A percentile compares a stretch with the other conserved stretches of the same genome.
Evolutionary conservation across 2,888 invertebrate species (phyloP).

Genomic region (Drosophila mercatorum): DNA sequence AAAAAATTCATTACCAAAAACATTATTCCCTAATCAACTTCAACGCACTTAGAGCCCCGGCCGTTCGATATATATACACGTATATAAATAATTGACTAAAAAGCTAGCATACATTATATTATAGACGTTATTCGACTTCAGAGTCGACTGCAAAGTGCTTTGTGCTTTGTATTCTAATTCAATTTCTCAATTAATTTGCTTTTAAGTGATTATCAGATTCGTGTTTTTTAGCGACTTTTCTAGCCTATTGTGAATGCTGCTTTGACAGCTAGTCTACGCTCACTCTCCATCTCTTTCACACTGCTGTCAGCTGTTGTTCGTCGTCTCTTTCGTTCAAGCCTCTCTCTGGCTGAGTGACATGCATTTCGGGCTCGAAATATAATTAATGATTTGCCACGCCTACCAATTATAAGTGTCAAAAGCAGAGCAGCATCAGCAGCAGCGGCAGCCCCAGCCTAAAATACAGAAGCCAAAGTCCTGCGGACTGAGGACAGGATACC

Average conservation of each 20-base stretch:
- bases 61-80: background rate
- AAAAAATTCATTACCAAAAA: too few species aligned
- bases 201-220: slow-evolving; percentile 30
- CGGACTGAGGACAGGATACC: slow-evolving; percentile 8
- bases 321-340: background rate
- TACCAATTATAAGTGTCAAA: slow-evolving; percentile 77
- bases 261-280: slow-evolving; percentile 25
- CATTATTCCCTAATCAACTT: background rate
- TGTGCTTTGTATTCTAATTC: slow-evolving; percentile 8
- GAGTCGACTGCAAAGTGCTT: background rate
- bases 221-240: slow-evolving; percentile 1
- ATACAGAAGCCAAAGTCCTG: slow-evolving; percentile 13
- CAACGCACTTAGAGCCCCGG: background rate
- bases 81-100: background rate
- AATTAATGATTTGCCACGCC: slow-evolving; percentile 79
- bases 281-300: background rate
- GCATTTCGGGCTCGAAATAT: slow-evolving; percentile 69
- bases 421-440: slow-evolving; percentile 32
- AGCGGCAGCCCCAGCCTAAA: slow-evolving; percentile 43
- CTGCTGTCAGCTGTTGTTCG: background rate
- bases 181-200: slow-evolving; percentile 12
- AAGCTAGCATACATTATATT: background rate
- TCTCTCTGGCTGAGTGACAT: slow-evolving; percentile 56
- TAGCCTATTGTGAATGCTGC: slow-evolving; percentile 21
- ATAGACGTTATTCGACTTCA: too few species aligned